Evolutionary conservation across 2,797 vertebrate genomes (phyloP).

Genomic region (Ctenosaura bakeri): DNA sequence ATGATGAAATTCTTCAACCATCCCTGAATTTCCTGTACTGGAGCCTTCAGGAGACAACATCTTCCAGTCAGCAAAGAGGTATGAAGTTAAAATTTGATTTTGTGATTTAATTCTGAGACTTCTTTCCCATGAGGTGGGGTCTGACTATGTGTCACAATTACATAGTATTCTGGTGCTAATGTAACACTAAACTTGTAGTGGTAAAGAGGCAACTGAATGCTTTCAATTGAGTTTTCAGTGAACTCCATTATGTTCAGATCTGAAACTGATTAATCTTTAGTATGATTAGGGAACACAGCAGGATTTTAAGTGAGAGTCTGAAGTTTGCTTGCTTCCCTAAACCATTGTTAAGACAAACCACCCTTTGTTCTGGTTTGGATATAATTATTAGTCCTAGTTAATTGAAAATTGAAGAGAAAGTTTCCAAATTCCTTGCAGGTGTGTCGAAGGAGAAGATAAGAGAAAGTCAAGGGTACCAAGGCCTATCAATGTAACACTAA

Average conservation of each 20-base stretch:
- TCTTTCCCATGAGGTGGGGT: background rate
- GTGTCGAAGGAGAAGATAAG: background rate
- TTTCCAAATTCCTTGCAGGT: background rate
- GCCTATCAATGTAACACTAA: background rate
- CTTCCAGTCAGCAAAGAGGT: conserved; percentile 83
- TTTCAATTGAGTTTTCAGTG: background rate
- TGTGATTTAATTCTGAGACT: conserved; percentile 3
- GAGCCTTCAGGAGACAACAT: conserved; percentile 82
- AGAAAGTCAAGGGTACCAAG: background rate
- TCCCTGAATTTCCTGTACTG: conserved; percentile 93
- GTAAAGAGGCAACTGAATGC: background rate
- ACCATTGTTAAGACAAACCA: background rate
- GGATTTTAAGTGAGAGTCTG: background rate
- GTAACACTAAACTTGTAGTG: background rate
- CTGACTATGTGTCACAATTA: background rate
- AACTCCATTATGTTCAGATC: background rate
- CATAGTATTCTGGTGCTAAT: background rate
- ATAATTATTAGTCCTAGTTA: background rate
- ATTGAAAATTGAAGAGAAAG: background rate
- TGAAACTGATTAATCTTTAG: background rate
- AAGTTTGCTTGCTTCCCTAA: background rate
- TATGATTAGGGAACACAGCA: background rate
- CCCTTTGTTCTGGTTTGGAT: background rate
- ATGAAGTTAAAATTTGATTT: conserved; percentile 41
- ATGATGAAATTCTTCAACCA: conserved; percentile 85